phyloP scores from a whole-genome alignment of 2,888 invertebrate genomes.

The Agrochola macilenta region DNA sequence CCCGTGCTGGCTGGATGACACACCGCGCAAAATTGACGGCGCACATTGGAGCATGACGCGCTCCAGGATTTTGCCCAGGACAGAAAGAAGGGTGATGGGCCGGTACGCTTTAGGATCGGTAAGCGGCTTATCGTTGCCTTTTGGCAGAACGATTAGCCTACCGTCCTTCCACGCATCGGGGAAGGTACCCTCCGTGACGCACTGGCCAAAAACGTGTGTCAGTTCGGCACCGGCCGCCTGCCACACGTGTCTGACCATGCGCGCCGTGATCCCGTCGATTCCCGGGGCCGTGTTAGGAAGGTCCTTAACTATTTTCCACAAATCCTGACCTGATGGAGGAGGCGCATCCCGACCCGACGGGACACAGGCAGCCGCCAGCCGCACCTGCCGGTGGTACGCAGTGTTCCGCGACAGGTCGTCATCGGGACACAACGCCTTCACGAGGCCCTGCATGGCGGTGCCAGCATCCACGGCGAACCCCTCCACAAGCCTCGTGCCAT shows the following conservation, averaged over 20 bases:
- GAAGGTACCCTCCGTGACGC: constrained; percentile 62
- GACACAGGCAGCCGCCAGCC: constrained; percentile 46
- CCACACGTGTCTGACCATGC: constrained; percentile 56
- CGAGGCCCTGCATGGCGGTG: constrained; percentile 50
- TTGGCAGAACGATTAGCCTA: constrained; percentile 61
- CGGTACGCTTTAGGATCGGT: constrained; percentile 67
- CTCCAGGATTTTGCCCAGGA: constrained; percentile 71
- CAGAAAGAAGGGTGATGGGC: constrained; percentile 67
- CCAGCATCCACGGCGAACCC: constrained; percentile 33
- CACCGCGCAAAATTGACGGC: constrained; percentile 5
- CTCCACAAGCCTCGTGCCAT: constrained; percentile 39
- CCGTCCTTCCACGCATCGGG: constrained; percentile 66
- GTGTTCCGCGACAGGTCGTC: constrained; percentile 57
- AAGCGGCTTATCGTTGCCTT: constrained; percentile 59
- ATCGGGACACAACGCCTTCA: constrained; percentile 67
- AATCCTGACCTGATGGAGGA: constrained; percentile 10
- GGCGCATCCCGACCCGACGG: constrained; percentile 55
- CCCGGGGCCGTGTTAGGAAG: constrained; percentile 70
- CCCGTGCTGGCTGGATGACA: constrained; percentile 69
- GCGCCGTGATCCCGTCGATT: constrained; percentile 63
- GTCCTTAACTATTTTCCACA: constrained; percentile 48
- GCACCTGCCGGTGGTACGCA: constrained; percentile 57
- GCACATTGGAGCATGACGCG: constrained; percentile 61
- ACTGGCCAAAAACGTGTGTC: constrained; percentile 29
- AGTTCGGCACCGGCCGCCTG: constrained; percentile 51